Percentiles rank a stretch among this genome's conserved stretches.
Conservation (phyloP, 2,113 vertebrate genomes). For the Cebidichthys violaceus region DNA sequence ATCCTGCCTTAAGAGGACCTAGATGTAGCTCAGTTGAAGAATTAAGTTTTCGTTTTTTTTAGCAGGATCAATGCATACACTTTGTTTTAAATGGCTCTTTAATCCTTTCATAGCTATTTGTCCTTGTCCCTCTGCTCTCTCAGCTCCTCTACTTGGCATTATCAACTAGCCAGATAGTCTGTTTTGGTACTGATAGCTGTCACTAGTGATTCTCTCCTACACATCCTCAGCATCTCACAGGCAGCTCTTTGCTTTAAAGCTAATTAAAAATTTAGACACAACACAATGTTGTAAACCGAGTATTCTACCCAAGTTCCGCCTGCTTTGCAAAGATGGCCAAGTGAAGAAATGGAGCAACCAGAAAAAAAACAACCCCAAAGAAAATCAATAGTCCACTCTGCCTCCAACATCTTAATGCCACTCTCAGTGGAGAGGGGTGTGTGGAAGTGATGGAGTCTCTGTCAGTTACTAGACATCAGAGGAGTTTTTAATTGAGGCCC, state of each 20-base stretch:
- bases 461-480: constrained; percentile 79
- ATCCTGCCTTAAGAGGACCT: background rate
- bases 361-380: constrained; percentile 19
- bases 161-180: constrained; percentile 63
- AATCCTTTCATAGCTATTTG: constrained; percentile 42
- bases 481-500: constrained; percentile 80
- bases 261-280: constrained; percentile 79
- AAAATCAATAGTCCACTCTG: constrained; percentile 83
- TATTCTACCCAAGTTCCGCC: constrained; percentile 66
- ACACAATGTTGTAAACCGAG: constrained; percentile 74
- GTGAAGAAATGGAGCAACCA: constrained; percentile 59
- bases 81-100: constrained; percentile 50
- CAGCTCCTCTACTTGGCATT: constrained; percentile 53
- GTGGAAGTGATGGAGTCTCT: constrained; percentile 78
- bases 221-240: constrained; percentile 50
- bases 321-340: constrained; percentile 44
- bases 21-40: constrained; percentile 7
- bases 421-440: constrained; percentile 69
- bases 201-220: constrained; percentile 77
- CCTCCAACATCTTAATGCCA: constrained; percentile 83
- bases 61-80: constrained; percentile 38
- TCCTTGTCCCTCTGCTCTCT: constrained; percentile 46
- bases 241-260: constrained; percentile 73
- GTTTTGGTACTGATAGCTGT: constrained; percentile 71
- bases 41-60: constrained; percentile 12